Evolutionary conservation across 2,888 invertebrate genomes (phyloP), one percentile per base, ranked within the genome.

Genomic region (Hesperia comma): DNA sequence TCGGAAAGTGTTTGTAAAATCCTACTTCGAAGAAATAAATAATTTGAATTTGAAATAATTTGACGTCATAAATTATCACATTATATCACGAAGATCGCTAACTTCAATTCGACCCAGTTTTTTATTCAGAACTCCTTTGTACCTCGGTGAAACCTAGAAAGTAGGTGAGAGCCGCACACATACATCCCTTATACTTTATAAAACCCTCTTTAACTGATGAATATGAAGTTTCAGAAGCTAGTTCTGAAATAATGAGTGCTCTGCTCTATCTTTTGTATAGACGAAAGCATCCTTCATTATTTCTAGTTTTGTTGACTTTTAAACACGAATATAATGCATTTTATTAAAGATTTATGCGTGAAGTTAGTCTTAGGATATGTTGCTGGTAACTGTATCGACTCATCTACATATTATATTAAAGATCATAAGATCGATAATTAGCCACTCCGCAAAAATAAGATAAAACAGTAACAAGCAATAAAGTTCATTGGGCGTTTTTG

Each of bases 171-270:
- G 64, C 46, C 19, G n/a, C 49, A 51, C 63, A 63, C 49, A 43
- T 26, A 58, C 40, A 63, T 58, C 26, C 41, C 64, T 57, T 64
- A 49, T 64, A 53, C 53, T 53, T 41, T 64, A 58, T 49, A 64
- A 51, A 53, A 58, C 58, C 51, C 64, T 58, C 58, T 63, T 64
- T 58, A 64, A 53, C 57, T 49, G 58, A 64, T 58, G 64, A 64
- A 58, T 58, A 64, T 58, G 58, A 58, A 64, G 64, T 64, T 58
- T 53, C 64, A 41, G 58, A 64, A 41, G 64, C 57, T 58, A 64
- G 51, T 64, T 64, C 53, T 58, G 57, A 64, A 64, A 64, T 49
- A 58, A 58, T 58, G 51, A 58, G 51, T 58, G 57, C 56, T 49
- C 37, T 43, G 63, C 55, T 37, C 37, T 46, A 64, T 57, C 64